Conservation (phyloP, 2,797 vertebrate species). For the Zenarchopterus dispar region DNA sequence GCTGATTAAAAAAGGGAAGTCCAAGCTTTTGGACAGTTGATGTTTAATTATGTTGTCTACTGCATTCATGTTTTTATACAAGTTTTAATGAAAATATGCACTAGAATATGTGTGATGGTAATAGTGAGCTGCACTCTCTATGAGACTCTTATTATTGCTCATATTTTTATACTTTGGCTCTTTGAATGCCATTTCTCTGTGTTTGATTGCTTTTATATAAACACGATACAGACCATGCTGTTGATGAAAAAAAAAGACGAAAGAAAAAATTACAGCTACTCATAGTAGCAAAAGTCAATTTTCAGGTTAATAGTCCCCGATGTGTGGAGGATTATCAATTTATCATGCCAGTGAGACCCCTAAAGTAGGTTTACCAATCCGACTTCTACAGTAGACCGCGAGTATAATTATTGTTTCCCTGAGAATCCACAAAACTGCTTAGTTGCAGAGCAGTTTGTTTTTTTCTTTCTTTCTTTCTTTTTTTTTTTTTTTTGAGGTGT, state of each 20-base stretch:
- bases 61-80: no score
- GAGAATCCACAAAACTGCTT: slow-evolving; percentile 60
- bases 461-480: background rate
- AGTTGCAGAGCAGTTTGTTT: slow-evolving; percentile 45
- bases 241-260: background rate
- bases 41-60: slow-evolving; percentile 14
- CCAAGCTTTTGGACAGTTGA: slow-evolving; percentile 1
- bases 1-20: background rate
- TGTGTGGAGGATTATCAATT: slow-evolving; percentile 25
- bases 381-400: slow-evolving; percentile 33
- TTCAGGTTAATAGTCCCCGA: slow-evolving; percentile 12
- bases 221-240: background rate
- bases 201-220: background rate
- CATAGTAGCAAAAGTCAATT: slow-evolving; percentile 25
- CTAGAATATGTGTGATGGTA: no score
- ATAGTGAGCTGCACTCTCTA: no score
- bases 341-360: slow-evolving; percentile 37
- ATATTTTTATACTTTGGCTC: no score
- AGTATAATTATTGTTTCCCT: slow-evolving; percentile 47
- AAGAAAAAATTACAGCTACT: slow-evolving; percentile 18
- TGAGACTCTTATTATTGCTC: no score
- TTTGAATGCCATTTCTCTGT: background rate
- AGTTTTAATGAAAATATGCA: no score
- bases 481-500: no score
- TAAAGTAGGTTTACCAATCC: slow-evolving; percentile 25